Evolutionary conservation across 2,888 invertebrate genomes (phyloP).

Genomic region (Hanleya hanleyi): DNA sequence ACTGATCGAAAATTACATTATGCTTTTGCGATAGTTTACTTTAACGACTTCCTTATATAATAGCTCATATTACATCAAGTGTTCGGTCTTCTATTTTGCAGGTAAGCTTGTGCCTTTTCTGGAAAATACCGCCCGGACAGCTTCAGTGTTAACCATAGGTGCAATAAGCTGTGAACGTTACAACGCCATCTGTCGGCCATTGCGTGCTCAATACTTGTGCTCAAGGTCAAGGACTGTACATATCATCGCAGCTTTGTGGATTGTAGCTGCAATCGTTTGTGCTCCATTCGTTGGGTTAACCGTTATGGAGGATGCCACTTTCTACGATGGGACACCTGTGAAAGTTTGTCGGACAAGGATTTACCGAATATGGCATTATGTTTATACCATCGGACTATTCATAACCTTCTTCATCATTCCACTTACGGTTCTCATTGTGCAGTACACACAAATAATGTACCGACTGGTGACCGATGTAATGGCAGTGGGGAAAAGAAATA

Average conservation of each 20-base stretch:
- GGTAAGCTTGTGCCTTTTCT: conserved; percentile 94
- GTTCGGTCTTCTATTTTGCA: conserved; percentile 76
- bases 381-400: conserved; percentile 87
- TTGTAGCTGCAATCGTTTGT: conserved; percentile 61
- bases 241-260: conserved; percentile 70
- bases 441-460: conserved; percentile 79
- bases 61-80: too few species aligned
- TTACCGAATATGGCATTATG: conserved; percentile 84
- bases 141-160: conserved; percentile 91
- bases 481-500: neutral
- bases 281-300: conserved; percentile 89
- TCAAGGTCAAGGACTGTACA: conserved; percentile 69
- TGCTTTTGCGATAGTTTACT: too few species aligned
- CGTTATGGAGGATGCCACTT: conserved; percentile 82
- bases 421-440: conserved; percentile 83
- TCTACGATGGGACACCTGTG: conserved; percentile 82
- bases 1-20: too few species aligned
- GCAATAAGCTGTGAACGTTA: conserved; percentile 94
- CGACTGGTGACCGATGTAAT: conserved; percentile 33
- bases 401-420: conserved; percentile 90
- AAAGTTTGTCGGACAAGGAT: conserved; percentile 88
- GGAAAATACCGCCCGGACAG: conserved; percentile 92
- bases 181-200: conserved; percentile 92
- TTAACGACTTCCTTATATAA: too few species aligned
- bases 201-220: conserved; percentile 78